Conservation (phyloP, 2,113 vertebrate species). For the western clawed frog (Xenopus tropicalis) region DNA sequence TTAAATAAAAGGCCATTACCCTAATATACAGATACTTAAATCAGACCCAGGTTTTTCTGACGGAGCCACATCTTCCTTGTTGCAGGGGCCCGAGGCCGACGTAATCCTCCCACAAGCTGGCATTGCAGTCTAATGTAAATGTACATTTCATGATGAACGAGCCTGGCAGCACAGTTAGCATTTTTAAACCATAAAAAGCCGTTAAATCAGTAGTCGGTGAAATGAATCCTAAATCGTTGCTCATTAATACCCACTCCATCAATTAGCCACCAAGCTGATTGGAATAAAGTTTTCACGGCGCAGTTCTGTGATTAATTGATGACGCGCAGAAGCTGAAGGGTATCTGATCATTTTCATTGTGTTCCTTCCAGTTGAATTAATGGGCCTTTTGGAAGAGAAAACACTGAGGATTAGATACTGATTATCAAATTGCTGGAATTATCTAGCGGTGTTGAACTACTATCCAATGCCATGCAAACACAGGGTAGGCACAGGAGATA, state of each 20-base stretch:
- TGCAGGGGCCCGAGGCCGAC: no score
- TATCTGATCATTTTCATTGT: constrained; percentile 20
- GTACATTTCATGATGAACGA: constrained; percentile 19
- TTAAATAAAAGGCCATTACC: no score
- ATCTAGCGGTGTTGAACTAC: not conserved
- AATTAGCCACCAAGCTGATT: constrained; percentile 28
- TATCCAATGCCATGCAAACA: not conserved
- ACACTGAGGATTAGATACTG: constrained; percentile 4
- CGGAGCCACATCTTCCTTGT: no score
- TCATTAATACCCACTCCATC: constrained; percentile 31
- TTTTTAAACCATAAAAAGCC: constrained; percentile 16
- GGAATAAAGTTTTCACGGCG: not conserved
- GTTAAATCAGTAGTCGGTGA: constrained; percentile 2
- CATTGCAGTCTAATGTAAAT: no score
- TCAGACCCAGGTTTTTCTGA: no score
- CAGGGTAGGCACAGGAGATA: not conserved
- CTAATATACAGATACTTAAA: no score
- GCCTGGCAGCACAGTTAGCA: constrained; percentile 9
- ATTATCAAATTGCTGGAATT: constrained; percentile 4
- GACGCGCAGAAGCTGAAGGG: constrained; percentile 7
- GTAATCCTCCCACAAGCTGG: no score
- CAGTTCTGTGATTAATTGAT: constrained; percentile 31
- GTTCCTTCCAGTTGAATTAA: constrained; percentile 16
- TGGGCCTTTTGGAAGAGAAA: constrained; percentile 17
- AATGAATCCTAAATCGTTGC: constrained; percentile 20